Conservation (phyloP, 2,797 vertebrate species). For the Phyllotis vaccarum region DNA sequence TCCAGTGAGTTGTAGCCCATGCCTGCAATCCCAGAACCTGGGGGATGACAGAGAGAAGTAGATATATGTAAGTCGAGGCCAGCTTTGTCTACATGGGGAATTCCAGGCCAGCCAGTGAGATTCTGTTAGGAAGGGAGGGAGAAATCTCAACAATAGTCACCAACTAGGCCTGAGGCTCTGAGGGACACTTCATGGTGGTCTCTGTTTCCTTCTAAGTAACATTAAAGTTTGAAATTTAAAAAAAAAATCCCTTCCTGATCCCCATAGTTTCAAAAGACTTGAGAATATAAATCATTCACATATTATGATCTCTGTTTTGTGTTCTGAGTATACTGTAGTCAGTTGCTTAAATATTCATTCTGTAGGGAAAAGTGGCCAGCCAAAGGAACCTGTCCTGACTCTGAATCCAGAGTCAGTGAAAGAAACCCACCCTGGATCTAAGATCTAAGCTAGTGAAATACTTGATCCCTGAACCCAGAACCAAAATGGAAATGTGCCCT, state of each 20-base stretch:
- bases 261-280: not conserved
- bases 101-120: not conserved
- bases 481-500: too few species aligned
- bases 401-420: too few species aligned
- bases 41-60: not conserved
- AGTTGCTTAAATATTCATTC: not conserved
- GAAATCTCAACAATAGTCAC: not conserved
- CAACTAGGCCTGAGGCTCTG: too few species aligned
- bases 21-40: not conserved
- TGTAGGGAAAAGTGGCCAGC: too few species aligned
- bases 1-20: not conserved
- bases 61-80: not conserved
- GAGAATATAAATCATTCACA: not conserved
- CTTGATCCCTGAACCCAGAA: too few species aligned
- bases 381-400: too few species aligned
- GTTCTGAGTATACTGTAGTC: not conserved
- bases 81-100: not conserved
- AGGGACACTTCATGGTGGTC: not conserved
- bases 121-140: not conserved
- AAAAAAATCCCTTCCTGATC: not conserved
- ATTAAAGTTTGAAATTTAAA: not conserved
- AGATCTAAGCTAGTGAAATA: too few species aligned
- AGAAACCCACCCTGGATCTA: too few species aligned
- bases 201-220: not conserved
- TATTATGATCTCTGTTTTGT: not conserved